A percentile compares a stretch with the other conserved stretches of the same genome.
These are phyloP conservation scores for Lutraria rhynchaena DNA, from an alignment of 1,140 invertebrate genomes.

Conservation along the genomic window DNA sequence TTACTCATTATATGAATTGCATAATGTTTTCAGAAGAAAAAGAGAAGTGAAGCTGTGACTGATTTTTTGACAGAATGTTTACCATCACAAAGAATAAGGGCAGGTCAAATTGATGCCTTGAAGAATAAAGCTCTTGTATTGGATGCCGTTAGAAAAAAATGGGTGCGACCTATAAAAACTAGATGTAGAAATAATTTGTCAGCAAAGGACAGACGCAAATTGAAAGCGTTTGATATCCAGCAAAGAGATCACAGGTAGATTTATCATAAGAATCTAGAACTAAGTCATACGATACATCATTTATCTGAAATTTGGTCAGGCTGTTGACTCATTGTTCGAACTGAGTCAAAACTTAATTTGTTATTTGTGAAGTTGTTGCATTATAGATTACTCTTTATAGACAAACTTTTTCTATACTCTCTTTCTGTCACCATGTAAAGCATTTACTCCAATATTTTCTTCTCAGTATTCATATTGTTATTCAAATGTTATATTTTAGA, in stretches of 20 bases:
- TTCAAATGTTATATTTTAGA: constrained; percentile 78
- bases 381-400: not conserved
- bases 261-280: no score
- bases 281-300: no score
- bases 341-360: not conserved
- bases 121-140: constrained; percentile 14
- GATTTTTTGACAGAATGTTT: constrained; percentile 25
- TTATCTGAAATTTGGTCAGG: no score
- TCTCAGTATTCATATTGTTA: not conserved
- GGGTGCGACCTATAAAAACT: not conserved
- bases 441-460: constrained; percentile 3
- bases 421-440: no score
- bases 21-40: constrained; percentile 41
- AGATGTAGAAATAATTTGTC: constrained; percentile 53
- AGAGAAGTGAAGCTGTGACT: constrained; percentile 17
- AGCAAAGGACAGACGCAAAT: constrained; percentile 49
- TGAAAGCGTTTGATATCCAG: constrained; percentile 64
- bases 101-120: constrained; percentile 10
- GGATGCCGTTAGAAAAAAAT: constrained; percentile 31
- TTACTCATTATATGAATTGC: no score
- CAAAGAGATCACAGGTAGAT: constrained; percentile 62
- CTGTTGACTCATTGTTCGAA: no score
- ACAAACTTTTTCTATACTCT: not conserved
- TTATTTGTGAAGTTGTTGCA: not conserved
- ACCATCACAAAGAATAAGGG: not conserved